These are phyloP conservation scores for Leiothrix lutea DNA, from an alignment of 2,113 vertebrate genomes.

Conservation along the genomic window DNA sequence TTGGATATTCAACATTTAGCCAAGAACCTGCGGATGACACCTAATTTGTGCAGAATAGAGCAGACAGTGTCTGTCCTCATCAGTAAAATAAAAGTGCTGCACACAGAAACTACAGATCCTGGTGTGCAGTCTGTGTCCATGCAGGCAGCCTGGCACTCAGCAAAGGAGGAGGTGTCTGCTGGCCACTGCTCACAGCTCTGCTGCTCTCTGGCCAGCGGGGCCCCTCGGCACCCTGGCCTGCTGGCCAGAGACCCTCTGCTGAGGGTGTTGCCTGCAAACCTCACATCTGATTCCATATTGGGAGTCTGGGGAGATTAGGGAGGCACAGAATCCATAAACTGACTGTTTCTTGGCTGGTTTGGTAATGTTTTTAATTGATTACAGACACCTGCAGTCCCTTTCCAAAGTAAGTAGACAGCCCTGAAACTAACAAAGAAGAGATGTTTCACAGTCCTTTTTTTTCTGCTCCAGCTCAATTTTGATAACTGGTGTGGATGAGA, in stretches of 20 bases:
- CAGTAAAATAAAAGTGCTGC: neutral
- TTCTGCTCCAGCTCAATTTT: neutral
- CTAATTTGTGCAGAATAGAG: neutral
- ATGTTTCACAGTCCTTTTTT: neutral
- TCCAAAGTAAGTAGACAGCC: neutral
- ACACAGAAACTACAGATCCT: neutral
- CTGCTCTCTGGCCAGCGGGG: neutral
- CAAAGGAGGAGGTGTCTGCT: neutral
- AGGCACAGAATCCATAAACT: neutral
- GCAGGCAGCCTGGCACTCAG: neutral
- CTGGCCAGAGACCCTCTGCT: neutral
- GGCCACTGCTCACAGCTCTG: neutral
- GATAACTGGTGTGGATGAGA: neutral
- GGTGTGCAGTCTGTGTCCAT: neutral
- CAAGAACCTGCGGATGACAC: neutral
- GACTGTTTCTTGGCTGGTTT: neutral
- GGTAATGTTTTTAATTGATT: neutral
- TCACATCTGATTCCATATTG: neutral
- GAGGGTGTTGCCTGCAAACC: neutral
- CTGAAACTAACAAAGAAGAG: neutral
- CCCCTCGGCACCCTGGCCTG: rapidly evolving
- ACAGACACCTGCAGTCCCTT: neutral
- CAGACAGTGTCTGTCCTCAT: neutral
- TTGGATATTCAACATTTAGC: neutral
- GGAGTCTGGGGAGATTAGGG: neutral